A percentile compares a stretch with the other conserved stretches of the same genome.
Conservation (phyloP, 2,797 vertebrate genomes). For the Microctenopoma stevenorrisi region DNA sequence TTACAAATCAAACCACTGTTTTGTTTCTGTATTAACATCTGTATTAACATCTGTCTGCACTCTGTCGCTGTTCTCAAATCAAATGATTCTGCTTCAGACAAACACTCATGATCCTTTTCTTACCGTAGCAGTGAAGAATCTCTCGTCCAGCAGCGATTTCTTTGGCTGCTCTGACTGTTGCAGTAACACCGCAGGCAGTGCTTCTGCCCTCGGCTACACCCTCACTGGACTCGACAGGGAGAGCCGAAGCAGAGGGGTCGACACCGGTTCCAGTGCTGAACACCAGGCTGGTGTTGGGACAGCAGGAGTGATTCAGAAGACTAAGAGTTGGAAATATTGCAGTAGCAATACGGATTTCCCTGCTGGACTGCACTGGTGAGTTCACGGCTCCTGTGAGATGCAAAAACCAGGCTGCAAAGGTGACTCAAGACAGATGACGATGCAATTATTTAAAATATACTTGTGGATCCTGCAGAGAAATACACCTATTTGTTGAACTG, state of each 20-base stretch:
- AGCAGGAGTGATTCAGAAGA: conserved; percentile 95
- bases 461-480: no score
- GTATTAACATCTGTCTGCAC: neutral
- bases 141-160: conserved; percentile 87
- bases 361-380: conserved; percentile 78
- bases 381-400: conserved; percentile 74
- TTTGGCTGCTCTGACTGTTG: conserved; percentile 84
- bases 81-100: neutral
- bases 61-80: neutral
- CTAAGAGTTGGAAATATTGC: conserved; percentile 92
- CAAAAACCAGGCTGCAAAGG: conserved; percentile 1
- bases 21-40: no score
- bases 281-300: conserved; percentile 90
- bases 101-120: conserved; percentile 28
- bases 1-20: no score
- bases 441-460: neutral
- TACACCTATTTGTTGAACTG: no score
- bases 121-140: conserved; percentile 96
- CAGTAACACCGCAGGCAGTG: conserved; percentile 60
- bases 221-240: conserved; percentile 8
- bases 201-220: conserved; percentile 1
- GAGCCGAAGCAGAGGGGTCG: conserved; percentile 21
- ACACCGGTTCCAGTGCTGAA: conserved; percentile 74
- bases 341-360: conserved; percentile 88
- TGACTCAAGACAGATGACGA: neutral